Evolutionary conservation across 2,797 vertebrate species (phyloP).

Genomic region (Bradypus variegatus): DNA sequence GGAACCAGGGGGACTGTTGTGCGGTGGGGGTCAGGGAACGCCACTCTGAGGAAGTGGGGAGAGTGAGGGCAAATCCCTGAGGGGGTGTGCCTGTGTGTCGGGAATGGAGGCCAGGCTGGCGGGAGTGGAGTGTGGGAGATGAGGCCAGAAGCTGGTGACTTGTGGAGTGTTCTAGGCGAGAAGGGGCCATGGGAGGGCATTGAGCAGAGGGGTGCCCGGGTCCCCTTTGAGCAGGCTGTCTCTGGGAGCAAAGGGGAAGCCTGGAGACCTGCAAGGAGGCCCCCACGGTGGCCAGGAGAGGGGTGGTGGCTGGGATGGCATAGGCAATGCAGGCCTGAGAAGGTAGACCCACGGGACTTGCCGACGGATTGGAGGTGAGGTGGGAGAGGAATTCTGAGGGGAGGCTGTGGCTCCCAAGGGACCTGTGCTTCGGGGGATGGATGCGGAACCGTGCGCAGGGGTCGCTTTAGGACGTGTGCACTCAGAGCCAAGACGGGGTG

Average conservation of each 20-base stretch:
- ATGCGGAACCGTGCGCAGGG: rapidly evolving
- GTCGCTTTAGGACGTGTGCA: neutral
- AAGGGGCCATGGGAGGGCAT: neutral
- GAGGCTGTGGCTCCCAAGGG: neutral
- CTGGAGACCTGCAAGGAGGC: neutral
- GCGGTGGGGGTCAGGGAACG: neutral
- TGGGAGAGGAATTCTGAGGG: neutral
- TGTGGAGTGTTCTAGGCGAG: neutral
- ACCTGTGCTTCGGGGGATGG: neutral
- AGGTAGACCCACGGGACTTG: neutral
- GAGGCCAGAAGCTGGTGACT: neutral
- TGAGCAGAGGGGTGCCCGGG: neutral
- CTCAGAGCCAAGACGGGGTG: neutral
- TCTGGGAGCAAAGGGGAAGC: neutral
- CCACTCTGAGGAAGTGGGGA: neutral
- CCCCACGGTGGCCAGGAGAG: neutral
- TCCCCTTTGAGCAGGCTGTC: neutral
- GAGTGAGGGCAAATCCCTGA: neutral
- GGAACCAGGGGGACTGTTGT: neutral
- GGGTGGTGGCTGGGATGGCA: neutral
- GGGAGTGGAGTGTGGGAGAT: neutral
- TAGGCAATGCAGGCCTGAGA: neutral
- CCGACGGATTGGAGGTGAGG: neutral
- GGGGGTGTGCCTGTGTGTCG: neutral
- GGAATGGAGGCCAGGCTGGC: neutral